Evolutionary conservation across 2,113 vertebrate genomes (phyloP).

Genomic region (Nycticorax nycticorax): DNA sequence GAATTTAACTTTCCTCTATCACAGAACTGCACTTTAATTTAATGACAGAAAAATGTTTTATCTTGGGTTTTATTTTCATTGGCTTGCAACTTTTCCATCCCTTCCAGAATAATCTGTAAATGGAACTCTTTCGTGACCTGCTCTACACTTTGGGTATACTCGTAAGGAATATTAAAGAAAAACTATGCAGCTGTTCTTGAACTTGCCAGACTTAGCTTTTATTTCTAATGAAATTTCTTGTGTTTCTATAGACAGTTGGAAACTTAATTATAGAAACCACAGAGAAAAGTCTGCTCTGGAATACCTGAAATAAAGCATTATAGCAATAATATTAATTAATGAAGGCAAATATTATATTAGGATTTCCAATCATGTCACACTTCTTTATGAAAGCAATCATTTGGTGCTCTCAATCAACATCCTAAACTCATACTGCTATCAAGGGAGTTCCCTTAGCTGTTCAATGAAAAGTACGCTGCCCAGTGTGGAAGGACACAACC

Average conservation of each 20-base stretch:
- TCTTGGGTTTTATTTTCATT: conserved; percentile 5
- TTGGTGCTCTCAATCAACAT: background rate
- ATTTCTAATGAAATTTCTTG: background rate
- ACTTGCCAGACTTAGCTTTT: background rate
- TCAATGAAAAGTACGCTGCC: background rate
- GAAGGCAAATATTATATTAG: background rate
- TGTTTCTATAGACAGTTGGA: background rate
- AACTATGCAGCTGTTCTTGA: background rate
- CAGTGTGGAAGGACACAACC: background rate
- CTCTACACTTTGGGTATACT: background rate
- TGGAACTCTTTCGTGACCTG: background rate
- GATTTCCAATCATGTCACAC: background rate
- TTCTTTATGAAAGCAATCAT: background rate
- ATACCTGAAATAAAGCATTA: background rate
- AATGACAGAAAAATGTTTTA: background rate
- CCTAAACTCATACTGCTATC: background rate
- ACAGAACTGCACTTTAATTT: background rate
- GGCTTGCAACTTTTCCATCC: background rate
- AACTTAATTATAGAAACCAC: background rate
- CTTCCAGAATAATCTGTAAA: background rate
- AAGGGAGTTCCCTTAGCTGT: too few species aligned
- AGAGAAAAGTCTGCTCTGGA: background rate
- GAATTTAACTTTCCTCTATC: background rate
- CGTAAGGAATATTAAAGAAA: background rate
- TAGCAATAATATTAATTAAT: background rate